These are phyloP conservation scores for Hemitrygon akajei DNA, from an alignment of 2,797 vertebrate genomes.

Conservation along the genomic window DNA sequence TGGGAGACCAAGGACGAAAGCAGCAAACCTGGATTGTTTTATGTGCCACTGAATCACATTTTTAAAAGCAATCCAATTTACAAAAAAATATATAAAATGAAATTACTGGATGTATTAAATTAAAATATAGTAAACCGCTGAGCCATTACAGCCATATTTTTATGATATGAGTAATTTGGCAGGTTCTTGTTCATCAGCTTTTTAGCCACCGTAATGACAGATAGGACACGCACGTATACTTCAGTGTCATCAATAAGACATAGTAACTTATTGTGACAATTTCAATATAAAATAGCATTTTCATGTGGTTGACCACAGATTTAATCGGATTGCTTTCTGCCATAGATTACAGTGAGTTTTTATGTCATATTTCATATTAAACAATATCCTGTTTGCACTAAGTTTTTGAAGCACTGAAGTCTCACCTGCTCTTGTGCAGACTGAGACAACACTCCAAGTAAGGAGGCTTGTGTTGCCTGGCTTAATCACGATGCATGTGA, in stretches of 20 bases:
- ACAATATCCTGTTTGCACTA: neutral
- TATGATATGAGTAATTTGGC: neutral
- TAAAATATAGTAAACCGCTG: neutral
- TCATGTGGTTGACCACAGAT: neutral
- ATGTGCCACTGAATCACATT: neutral
- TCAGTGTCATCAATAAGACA: neutral
- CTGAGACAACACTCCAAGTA: neutral
- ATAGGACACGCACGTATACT: neutral
- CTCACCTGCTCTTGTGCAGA: neutral
- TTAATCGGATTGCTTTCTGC: neutral
- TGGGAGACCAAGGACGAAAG: neutral
- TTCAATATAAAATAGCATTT: neutral
- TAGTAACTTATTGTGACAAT: neutral
- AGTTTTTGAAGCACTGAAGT: neutral
- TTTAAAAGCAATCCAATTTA: neutral
- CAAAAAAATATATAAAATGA: neutral
- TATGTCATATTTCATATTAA: neutral
- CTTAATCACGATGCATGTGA: neutral
- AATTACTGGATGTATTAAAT: conserved; percentile 7
- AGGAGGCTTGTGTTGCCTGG: neutral
- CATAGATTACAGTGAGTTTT: neutral
- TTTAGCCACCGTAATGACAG: neutral
- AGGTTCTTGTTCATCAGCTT: neutral
- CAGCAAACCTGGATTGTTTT: neutral
- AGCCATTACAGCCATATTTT: neutral